Conservation (phyloP, 30 jellyfish, hydroid and myxozoan genomes). For the Catostylus mosaicus region DNA sequence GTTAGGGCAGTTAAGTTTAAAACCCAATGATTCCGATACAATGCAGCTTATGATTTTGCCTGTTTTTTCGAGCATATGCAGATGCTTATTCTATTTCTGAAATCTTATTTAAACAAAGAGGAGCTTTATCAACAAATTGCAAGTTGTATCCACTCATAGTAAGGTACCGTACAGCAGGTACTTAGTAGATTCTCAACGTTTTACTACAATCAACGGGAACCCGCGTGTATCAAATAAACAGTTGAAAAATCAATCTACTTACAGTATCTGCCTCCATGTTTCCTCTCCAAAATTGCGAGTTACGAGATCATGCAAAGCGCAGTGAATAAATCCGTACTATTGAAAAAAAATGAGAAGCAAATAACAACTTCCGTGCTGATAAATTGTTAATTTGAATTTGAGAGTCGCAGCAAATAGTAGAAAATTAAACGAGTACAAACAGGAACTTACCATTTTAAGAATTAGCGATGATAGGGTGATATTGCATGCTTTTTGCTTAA, state of each 20-base stretch:
- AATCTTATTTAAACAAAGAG: background rate
- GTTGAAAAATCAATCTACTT: conserved; percentile 8
- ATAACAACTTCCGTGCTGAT: background rate
- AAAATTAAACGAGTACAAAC: background rate
- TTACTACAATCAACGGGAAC: background rate
- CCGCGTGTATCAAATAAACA: background rate
- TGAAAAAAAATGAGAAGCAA: conserved; percentile 7
- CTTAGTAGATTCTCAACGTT: background rate
- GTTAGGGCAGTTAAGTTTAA: background rate
- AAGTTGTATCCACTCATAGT: background rate
- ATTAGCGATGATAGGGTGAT: background rate
- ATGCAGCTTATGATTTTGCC: background rate
- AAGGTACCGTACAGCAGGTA: conserved; percentile 6
- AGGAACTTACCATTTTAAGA: conserved; percentile 25
- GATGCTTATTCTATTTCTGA: background rate
- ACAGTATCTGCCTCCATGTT: conserved; percentile 75
- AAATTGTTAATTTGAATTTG: background rate
- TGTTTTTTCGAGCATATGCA: background rate
- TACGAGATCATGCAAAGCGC: conserved; percentile 80
- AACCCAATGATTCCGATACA: background rate
- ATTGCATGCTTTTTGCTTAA: background rate
- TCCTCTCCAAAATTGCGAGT: conserved; percentile 69
- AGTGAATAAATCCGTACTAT: conserved; percentile 83
- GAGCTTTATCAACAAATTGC: background rate
- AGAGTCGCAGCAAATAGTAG: background rate